Evolutionary conservation across 2,113 vertebrate species (phyloP), one percentile per base, ranked within the genome.

Genomic region (Burhinus oedicnemus): DNA sequence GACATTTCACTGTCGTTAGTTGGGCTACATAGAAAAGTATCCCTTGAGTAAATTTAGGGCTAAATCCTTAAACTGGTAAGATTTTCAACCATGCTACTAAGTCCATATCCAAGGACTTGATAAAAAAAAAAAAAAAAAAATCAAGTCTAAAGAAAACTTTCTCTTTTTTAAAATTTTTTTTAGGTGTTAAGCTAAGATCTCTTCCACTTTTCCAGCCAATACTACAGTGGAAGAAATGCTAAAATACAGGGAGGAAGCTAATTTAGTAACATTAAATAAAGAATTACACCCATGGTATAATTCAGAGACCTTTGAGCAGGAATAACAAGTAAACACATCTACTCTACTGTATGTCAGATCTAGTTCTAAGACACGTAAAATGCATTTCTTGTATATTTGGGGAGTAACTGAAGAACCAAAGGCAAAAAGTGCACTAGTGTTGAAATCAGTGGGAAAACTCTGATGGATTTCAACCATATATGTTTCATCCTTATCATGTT

Each of bases 1-100:
- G 14, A 22, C 1, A 30, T 55, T 74, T 80, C 32, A 57, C 2
- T 49, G 80, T 51, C 3, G 0, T 29, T 65, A 66, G 2, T 2
- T 66, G 30, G 51, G 16, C 51, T 49, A 18, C 1, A 2, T 2
- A 84, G 38, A 93, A 74, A 65, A 86, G 11, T 8, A 57, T 32
- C 15, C 21, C 27, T 61, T 6, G 2, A 66, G 7, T 34, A 85
- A 68, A 77, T 61, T 40, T 65, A 60, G 71, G 16, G 54, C 7
- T 49, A 84, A 79, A 16, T 64, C 62, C 40, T 60, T 69, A 64
- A 49, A 61, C 6, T 26, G 26, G 5, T 57, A 64, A 15, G 8
- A 40, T 57, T 86, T 87, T 75, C 49, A 83, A 7, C 22, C 11
- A n/a, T 6, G 15, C 6, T 47, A 45, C 19, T 32, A 92, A 72